Conservation (phyloP, 2,113 vertebrate genomes). For the Gallinago paraguaiae region DNA sequence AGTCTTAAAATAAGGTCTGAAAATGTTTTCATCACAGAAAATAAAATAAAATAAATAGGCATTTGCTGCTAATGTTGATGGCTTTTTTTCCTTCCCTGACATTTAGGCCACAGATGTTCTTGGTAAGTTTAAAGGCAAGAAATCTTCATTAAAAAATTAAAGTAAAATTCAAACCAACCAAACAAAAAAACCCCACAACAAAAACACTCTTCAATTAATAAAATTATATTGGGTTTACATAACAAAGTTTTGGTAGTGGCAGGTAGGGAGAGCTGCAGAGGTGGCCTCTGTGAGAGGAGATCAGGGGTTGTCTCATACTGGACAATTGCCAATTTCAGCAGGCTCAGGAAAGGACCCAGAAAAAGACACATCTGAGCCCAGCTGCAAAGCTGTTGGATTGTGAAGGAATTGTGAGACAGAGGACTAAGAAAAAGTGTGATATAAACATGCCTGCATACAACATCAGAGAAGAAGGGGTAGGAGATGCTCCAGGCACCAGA, state of each 20-base stretch:
- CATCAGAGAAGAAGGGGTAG: background rate
- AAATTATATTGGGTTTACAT: background rate
- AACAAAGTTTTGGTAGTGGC: background rate
- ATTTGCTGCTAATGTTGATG: background rate
- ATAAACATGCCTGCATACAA: background rate
- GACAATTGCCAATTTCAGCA: background rate
- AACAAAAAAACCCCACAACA: too few relatives aligned
- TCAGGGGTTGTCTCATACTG: background rate
- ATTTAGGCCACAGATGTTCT: background rate
- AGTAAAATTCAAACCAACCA: background rate
- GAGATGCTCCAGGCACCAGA: background rate
- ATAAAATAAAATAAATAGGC: background rate
- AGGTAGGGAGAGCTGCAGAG: fast-evolving
- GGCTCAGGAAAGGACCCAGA: background rate
- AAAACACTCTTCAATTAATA: background rate
- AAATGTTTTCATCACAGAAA: background rate
- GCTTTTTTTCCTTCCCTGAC: background rate
- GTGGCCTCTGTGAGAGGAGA: background rate
- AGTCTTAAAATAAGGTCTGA: background rate
- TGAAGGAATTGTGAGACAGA: background rate
- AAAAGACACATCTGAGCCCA: background rate
- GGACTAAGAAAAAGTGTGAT: background rate
- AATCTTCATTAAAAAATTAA: background rate
- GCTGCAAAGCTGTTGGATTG: background rate
- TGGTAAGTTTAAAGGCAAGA: background rate